Percentiles rank a stretch among this genome's conserved stretches.
These are phyloP conservation scores for Shinisaurus crocodilurus DNA, from an alignment of 2,113 vertebrate species.

Conservation along the genomic window DNA sequence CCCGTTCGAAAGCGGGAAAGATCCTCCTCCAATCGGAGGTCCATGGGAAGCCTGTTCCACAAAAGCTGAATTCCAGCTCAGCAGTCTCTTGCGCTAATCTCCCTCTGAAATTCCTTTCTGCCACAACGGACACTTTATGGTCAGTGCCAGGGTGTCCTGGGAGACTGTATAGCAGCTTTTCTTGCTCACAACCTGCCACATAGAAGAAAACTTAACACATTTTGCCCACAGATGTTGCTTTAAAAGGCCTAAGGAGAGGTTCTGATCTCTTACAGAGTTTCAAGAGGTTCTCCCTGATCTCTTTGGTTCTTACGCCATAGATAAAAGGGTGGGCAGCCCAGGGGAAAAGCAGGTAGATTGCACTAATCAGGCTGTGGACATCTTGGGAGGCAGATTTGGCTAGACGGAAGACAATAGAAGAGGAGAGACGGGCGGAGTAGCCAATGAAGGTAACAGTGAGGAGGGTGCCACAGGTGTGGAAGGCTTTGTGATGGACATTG, in stretches of 20 bases:
- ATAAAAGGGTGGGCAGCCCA: not conserved
- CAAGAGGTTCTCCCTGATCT: not conserved
- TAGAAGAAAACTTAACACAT: not conserved
- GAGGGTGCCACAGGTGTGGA: constrained; percentile 6
- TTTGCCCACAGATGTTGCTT: not conserved
- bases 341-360: not conserved
- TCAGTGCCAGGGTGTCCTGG: too few species aligned
- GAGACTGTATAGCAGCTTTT: not conserved
- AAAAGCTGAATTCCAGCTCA: too few species aligned
- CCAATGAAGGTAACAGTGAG: not conserved
- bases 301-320: not conserved
- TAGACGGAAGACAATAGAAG: not conserved
- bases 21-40: too few species aligned
- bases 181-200: not conserved
- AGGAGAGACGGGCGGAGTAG: constrained; percentile 1
- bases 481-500: not conserved
- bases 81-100: too few species aligned
- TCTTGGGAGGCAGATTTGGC: not conserved
- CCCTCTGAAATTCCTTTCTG: too few species aligned
- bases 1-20: too few species aligned
- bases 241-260: not conserved
- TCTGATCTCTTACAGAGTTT: constrained; percentile 53
- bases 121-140: too few species aligned
- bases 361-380: not conserved
- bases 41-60: too few species aligned